Conservation (phyloP, 2,113 vertebrate genomes). For the Bubalus kerabau region DNA sequence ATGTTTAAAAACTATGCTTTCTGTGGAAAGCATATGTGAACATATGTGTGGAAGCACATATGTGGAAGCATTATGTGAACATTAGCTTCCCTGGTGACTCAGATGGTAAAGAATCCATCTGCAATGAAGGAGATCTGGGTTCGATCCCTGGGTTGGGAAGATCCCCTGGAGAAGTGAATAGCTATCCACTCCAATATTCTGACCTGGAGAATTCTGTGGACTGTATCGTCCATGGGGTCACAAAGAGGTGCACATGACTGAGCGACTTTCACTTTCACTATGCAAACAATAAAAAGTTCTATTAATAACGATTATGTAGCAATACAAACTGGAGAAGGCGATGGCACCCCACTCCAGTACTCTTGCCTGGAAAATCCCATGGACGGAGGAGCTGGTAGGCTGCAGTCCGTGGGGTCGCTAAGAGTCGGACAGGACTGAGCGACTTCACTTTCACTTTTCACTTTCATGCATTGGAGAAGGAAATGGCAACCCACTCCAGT, state of each 20-base stretch:
- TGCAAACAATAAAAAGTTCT: not conserved
- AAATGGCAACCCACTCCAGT: too few species aligned
- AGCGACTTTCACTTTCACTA: not conserved
- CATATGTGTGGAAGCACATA: too few species aligned
- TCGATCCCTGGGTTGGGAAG: not conserved
- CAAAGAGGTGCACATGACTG: not conserved
- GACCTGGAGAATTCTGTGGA: not conserved
- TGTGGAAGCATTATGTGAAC: not conserved
- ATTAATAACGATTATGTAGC: not conserved
- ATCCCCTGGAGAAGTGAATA: not conserved
- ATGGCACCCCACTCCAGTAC: too few species aligned
- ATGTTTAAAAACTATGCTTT: not conserved
- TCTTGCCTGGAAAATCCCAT: too few species aligned
- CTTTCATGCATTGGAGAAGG: too few species aligned
- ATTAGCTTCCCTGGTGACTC: not conserved
- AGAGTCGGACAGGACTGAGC: too few species aligned
- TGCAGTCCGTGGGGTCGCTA: too few species aligned
- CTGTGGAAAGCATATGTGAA: not conserved
- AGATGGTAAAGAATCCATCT: not conserved
- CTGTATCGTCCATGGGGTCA: not conserved
- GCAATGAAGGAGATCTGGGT: not conserved
- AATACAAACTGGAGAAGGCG: not conserved
- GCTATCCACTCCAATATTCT: not conserved
- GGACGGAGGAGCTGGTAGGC: too few species aligned
- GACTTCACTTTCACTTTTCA: too few species aligned